These are phyloP conservation scores for Larimichthys polyactis DNA, from an alignment of 2,113 vertebrate genomes.

Conservation along the genomic window DNA sequence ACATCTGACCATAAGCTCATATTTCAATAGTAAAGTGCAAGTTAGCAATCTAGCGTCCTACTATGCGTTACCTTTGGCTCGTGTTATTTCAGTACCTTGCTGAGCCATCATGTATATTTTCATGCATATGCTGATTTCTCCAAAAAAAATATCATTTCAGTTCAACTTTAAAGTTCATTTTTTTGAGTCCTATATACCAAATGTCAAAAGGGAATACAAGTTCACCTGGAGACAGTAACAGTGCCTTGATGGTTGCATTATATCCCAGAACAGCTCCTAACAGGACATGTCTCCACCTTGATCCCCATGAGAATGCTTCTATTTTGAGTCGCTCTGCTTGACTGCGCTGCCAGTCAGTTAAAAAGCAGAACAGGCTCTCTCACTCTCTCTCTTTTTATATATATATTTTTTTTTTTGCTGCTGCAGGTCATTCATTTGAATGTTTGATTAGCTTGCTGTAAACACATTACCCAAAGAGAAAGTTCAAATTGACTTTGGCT, in stretches of 20 bases:
- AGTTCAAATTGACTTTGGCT: constrained; percentile 24
- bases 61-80: background rate
- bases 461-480: constrained; percentile 39
- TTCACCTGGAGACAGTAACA: constrained; percentile 28
- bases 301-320: constrained; percentile 76
- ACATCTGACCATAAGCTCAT: background rate
- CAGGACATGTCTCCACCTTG: constrained; percentile 67
- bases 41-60: too few relatives aligned
- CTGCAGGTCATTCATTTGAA: constrained; percentile 54
- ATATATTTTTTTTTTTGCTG: constrained; percentile 1
- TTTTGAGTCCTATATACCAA: background rate
- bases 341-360: constrained; percentile 62
- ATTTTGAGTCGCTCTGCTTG: constrained; percentile 73
- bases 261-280: constrained; percentile 58
- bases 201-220: constrained; percentile 34
- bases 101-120: background rate
- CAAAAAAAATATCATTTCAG: background rate
- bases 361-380: constrained; percentile 24
- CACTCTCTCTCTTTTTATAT: background rate
- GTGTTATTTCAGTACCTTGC: background rate
- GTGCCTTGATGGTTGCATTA: constrained; percentile 49
- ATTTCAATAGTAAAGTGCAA: background rate
- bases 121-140: background rate
- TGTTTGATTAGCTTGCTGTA: constrained; percentile 54
- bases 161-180: constrained; percentile 12